phyloP scores from a whole-genome alignment of 2,113 vertebrate species.

The Rhipidura dahli region DNA sequence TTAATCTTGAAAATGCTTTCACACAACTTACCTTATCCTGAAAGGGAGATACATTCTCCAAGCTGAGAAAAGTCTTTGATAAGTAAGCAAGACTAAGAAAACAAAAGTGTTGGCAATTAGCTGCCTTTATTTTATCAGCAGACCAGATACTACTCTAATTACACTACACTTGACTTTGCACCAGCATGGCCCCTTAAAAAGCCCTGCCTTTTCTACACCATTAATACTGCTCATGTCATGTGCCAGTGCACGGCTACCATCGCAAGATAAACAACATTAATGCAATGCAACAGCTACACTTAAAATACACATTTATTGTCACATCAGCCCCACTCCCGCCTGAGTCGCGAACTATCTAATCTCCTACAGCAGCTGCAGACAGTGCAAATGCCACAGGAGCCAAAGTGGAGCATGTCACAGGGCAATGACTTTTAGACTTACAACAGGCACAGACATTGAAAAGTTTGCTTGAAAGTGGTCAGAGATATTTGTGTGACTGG shows the following conservation, averaged over 20 bases:
- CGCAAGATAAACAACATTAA: neutral
- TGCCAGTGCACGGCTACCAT: neutral
- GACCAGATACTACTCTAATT: neutral
- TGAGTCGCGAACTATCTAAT: neutral
- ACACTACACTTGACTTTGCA: neutral
- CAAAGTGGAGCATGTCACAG: neutral
- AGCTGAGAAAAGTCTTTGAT: neutral
- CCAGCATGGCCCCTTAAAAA: neutral
- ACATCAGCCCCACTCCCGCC: neutral
- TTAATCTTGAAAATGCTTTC: neutral
- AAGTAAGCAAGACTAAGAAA: neutral
- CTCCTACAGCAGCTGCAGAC: neutral
- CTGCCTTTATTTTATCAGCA: neutral
- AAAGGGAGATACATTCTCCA: neutral
- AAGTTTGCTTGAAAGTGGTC: neutral
- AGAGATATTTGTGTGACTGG: neutral
- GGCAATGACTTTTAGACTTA: neutral
- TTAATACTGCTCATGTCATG: neutral
- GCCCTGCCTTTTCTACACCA: neutral
- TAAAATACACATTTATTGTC: conserved; percentile 20
- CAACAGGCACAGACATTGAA: neutral
- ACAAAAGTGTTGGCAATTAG: neutral
- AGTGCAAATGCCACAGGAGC: neutral
- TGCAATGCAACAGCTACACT: conserved; percentile 7
- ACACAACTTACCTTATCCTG: neutral